Percentiles rank a stretch among this genome's conserved stretches.
phyloP scores from a whole-genome alignment of 2,888 invertebrate genomes.

The Meghimatium bilineatum region DNA sequence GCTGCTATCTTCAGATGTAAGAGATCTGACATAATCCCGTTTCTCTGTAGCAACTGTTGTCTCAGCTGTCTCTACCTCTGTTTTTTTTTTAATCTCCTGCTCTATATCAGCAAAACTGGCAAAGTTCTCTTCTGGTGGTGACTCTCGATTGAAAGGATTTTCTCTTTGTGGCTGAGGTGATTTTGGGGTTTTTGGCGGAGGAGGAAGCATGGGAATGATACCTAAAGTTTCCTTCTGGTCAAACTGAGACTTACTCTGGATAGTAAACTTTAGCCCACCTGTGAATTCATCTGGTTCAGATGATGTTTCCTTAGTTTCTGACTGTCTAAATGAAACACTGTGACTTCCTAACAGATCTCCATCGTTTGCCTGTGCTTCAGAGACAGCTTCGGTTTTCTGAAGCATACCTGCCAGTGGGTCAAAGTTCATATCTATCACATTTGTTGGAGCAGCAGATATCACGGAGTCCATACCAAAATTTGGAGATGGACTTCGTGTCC shows the following conservation, averaged over 20 bases:
- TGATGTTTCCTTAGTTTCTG: slow-evolving; percentile 49
- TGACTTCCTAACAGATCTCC: background rate
- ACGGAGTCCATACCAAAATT: slow-evolving; percentile 28
- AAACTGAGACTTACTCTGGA: slow-evolving; percentile 51
- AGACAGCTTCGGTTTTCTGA: slow-evolving; percentile 6
- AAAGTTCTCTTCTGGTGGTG: slow-evolving; percentile 75
- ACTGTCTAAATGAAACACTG: slow-evolving; percentile 1
- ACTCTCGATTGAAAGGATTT: slow-evolving; percentile 77
- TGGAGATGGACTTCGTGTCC: slow-evolving; percentile 11
- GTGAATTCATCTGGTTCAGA: slow-evolving; percentile 42
- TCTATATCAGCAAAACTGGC: slow-evolving; percentile 72
- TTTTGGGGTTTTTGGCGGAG: slow-evolving; percentile 68
- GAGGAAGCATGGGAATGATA: slow-evolving; percentile 63
- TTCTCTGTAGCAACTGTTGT: slow-evolving; percentile 47
- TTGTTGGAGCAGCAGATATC: slow-evolving; percentile 29
- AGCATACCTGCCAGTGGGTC: slow-evolving; percentile 58
- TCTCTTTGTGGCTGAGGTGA: slow-evolving; percentile 71
- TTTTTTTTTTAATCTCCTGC: slow-evolving; percentile 56
- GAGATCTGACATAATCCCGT: slow-evolving; percentile 54
- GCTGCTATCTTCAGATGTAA: slow-evolving; percentile 66
- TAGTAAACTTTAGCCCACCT: slow-evolving; percentile 56
- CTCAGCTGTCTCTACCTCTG: slow-evolving; percentile 48
- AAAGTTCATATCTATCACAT: slow-evolving; percentile 51
- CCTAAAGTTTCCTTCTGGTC: slow-evolving; percentile 45
- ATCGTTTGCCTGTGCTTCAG: background rate